Evolutionary conservation across 2,888 invertebrate species (phyloP).

Genomic region (Archaeoteleia sp.): DNA sequence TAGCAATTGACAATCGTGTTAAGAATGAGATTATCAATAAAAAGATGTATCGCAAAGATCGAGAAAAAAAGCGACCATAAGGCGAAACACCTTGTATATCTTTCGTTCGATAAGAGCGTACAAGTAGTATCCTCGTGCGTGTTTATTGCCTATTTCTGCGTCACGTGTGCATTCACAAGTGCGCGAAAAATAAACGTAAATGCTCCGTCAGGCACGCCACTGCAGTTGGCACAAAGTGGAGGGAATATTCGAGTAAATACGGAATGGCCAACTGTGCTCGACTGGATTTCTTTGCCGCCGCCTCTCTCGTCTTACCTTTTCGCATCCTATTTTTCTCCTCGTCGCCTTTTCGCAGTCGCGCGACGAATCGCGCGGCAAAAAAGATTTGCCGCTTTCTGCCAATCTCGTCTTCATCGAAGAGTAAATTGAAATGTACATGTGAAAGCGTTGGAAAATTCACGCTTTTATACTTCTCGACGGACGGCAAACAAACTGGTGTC

Average conservation of each 20-base stretch:
- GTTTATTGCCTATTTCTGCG: slow-evolving; percentile 54
- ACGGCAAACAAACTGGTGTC: slow-evolving; percentile 26
- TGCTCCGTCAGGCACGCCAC: slow-evolving; percentile 41
- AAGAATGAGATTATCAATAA: background rate
- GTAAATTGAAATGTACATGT: slow-evolving; percentile 45
- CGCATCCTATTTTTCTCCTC: slow-evolving; percentile 41
- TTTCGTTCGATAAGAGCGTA: slow-evolving; percentile 35
- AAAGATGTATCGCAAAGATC: slow-evolving; percentile 4
- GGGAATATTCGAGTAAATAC: slow-evolving; percentile 44
- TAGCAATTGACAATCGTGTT: no score
- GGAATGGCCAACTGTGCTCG: slow-evolving; percentile 40
- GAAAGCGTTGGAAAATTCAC: slow-evolving; percentile 37
- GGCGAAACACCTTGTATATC: slow-evolving; percentile 28
- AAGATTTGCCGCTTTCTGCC: slow-evolving; percentile 47
- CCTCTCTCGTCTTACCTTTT: slow-evolving; percentile 28
- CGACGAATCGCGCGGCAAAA: slow-evolving; percentile 21
- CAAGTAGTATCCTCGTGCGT: slow-evolving; percentile 28
- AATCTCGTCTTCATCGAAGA: slow-evolving; percentile 36
- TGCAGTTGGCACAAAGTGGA: slow-evolving; percentile 49
- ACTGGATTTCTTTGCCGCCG: slow-evolving; percentile 13
- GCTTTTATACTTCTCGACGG: slow-evolving; percentile 19
- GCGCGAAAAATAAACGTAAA: slow-evolving; percentile 46
- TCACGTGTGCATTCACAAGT: slow-evolving; percentile 47
- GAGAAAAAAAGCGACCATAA: slow-evolving; percentile 9
- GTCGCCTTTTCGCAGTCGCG: slow-evolving; percentile 43